phyloP scores from a whole-genome alignment of 2,888 invertebrate species.

The Blastobasis lacticolella region DNA sequence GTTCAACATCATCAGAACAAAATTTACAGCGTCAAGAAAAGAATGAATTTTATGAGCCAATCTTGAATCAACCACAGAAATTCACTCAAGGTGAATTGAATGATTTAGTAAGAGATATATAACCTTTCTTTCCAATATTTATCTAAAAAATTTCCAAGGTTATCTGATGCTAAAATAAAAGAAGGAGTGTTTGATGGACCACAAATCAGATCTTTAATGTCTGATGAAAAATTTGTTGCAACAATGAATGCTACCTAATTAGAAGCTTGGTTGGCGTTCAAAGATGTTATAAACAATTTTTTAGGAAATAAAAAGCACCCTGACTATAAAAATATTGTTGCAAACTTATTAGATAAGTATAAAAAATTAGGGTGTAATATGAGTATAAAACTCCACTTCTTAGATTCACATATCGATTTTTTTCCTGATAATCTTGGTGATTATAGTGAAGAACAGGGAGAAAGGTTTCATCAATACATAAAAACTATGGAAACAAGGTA shows the following conservation, averaged over 20 bases:
- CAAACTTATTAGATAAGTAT: neutral
- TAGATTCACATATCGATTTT: constrained; percentile 23
- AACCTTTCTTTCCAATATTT: neutral
- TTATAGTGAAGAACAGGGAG: constrained; percentile 29
- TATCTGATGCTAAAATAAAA: neutral
- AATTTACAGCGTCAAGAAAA: too few species aligned
- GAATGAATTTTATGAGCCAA: too few species aligned
- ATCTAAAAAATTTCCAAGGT: neutral
- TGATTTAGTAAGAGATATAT: neutral
- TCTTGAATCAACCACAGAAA: neutral
- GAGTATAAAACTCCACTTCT: constrained; percentile 27
- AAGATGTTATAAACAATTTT: neutral
- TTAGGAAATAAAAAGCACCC: neutral
- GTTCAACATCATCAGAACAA: too few species aligned
- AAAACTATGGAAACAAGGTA: constrained; percentile 26
- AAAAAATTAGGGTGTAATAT: neutral
- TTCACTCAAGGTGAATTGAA: neutral
- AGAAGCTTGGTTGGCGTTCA: neutral
- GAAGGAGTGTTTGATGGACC: neutral
- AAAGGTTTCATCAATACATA: constrained; percentile 30
- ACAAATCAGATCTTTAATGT: neutral
- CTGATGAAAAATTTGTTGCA: neutral
- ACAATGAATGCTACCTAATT: neutral
- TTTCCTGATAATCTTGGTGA: constrained; percentile 31
- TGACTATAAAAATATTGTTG: neutral